Conservation (phyloP, 2,797 vertebrate species). For the Cossypha dichroa region DNA sequence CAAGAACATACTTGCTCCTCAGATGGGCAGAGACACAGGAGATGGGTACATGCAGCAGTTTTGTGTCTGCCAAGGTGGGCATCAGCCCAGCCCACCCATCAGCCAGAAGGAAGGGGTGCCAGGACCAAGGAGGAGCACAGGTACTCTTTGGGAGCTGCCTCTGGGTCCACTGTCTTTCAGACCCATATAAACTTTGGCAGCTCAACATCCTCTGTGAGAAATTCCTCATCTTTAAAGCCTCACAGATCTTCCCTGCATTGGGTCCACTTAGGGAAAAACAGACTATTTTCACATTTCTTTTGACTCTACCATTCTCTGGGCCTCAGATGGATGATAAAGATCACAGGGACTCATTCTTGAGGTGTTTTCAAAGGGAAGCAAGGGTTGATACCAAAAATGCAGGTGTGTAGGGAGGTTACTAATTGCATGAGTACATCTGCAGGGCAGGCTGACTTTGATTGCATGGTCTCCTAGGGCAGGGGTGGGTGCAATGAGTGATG, state of each 20-base stretch:
- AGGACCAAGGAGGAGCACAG: background rate
- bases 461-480: background rate
- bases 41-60: rapidly evolving
- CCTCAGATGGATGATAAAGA: background rate
- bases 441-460: background rate
- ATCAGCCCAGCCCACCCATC: background rate
- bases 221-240: background rate
- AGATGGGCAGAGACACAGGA: background rate
- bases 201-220: background rate
- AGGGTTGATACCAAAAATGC: background rate
- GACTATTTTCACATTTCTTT: background rate
- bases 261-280: background rate
- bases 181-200: background rate
- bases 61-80: background rate
- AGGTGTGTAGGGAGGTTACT: background rate
- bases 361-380: background rate
- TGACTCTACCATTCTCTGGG: background rate
- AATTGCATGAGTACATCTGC: background rate
- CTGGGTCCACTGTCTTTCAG: background rate
- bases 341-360: background rate
- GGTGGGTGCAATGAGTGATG: background rate
- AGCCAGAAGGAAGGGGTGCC: background rate
- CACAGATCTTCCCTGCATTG: background rate
- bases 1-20: rapidly evolving
- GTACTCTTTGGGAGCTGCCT: rapidly evolving